These are phyloP conservation scores for Rana temporaria DNA, from an alignment of 2,113 vertebrate genomes.

Conservation along the genomic window DNA sequence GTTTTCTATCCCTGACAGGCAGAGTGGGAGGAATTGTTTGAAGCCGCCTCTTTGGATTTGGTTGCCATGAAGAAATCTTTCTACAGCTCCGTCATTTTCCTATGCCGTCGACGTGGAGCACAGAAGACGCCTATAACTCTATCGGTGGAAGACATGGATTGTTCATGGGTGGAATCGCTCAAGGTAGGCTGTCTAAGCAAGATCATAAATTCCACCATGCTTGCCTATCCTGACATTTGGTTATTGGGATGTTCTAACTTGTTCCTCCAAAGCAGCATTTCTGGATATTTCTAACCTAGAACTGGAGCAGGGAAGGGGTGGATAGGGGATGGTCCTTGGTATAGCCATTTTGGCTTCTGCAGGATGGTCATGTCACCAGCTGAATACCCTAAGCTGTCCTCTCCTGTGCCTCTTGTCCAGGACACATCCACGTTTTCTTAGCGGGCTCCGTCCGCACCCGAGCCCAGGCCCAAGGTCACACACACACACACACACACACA, in stretches of 20 bases:
- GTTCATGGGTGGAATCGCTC: slow-evolving; percentile 88
- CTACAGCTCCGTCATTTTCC: slow-evolving; percentile 87
- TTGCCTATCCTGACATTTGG: neutral
- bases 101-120: slow-evolving; percentile 74
- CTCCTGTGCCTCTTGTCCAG: no score
- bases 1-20: slow-evolving; percentile 67
- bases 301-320: no score
- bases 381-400: no score
- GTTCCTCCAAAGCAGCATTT: no score
- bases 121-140: slow-evolving; percentile 74
- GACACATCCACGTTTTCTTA: no score
- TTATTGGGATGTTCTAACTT: neutral
- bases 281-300: no score
- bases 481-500: no score
- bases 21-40: slow-evolving; percentile 84
- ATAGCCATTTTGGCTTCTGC: no score
- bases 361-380: no score
- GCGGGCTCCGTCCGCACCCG: no score
- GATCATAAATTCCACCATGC: neutral
- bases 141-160: slow-evolving; percentile 79
- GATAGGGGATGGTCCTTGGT: no score
- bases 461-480: no score
- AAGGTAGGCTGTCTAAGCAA: slow-evolving; percentile 77
- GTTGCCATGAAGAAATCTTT: slow-evolving; percentile 84
- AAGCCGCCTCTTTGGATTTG: slow-evolving; percentile 70